Conservation (phyloP, 2,113 vertebrate genomes). For the Corydoras maculifer region DNA sequence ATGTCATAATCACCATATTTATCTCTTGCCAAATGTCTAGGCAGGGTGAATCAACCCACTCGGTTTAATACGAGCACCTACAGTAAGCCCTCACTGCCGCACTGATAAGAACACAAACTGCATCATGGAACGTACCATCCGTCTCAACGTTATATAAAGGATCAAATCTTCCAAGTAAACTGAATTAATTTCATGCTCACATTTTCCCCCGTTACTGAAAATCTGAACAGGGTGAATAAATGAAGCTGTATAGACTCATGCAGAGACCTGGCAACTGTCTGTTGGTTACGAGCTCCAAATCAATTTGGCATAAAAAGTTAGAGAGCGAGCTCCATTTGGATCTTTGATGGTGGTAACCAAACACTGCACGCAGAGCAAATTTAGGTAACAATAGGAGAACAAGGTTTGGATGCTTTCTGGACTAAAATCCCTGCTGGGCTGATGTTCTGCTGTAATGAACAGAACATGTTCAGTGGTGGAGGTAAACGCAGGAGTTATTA, state of each 20-base stretch:
- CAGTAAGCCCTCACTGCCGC: background rate
- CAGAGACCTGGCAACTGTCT: background rate
- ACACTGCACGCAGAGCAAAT: background rate
- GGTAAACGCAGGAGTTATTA: background rate
- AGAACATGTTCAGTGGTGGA: background rate
- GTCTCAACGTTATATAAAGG: background rate
- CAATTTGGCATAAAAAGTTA: background rate
- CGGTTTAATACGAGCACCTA: background rate
- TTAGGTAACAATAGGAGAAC: background rate
- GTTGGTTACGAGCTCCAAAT: background rate
- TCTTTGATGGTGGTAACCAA: background rate
- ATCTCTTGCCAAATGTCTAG: slow-evolving; percentile 14
- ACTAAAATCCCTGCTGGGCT: background rate
- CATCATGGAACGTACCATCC: background rate
- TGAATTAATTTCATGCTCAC: background rate
- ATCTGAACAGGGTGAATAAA: background rate
- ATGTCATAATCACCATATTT: slow-evolving; percentile 14
- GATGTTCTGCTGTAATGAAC: slow-evolving; percentile 1
- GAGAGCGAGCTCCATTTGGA: background rate
- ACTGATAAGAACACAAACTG: background rate
- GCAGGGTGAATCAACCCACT: slow-evolving; percentile 4
- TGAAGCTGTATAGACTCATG: background rate
- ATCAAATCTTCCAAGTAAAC: background rate
- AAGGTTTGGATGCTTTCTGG: background rate
- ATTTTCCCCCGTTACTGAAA: too few species aligned